phyloP scores from a whole-genome alignment of 2,113 vertebrate genomes.

The Microtus pennsylvanicus region DNA sequence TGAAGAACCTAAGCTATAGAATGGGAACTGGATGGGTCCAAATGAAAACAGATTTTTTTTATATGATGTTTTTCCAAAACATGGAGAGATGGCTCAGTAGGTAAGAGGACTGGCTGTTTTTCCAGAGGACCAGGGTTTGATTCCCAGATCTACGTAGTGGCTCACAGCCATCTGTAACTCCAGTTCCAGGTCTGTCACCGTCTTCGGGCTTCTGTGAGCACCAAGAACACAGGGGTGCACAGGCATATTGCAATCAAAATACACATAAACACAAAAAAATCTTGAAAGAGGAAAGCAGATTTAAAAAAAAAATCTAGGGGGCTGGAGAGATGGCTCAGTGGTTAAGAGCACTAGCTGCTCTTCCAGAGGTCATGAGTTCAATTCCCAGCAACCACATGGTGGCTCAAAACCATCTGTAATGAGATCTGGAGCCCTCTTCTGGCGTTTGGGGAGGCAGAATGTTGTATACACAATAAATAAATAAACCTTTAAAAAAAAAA shows the following conservation, averaged over 20 bases:
- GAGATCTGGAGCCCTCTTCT: too few relatives aligned
- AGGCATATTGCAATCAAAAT: neutral
- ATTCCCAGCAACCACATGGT: too few relatives aligned
- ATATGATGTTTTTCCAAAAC: neutral
- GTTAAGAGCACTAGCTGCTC: too few relatives aligned
- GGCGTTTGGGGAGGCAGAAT: too few relatives aligned
- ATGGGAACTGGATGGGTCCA: neutral
- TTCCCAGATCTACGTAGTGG: neutral
- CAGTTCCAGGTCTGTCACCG: neutral
- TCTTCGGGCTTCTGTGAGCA: neutral
- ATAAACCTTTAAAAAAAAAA: too few relatives aligned
- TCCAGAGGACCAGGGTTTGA: neutral
- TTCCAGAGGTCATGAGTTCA: too few relatives aligned
- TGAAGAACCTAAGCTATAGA: neutral
- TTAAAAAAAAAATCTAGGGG: too few relatives aligned
- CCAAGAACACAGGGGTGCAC: neutral
- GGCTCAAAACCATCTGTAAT: too few relatives aligned
- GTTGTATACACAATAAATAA: too few relatives aligned
- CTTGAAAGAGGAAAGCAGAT: neutral
- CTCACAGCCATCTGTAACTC: neutral
- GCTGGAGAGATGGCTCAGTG: too few relatives aligned
- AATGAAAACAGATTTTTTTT: neutral
- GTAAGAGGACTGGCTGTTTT: neutral
- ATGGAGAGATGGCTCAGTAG: neutral
- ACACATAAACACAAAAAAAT: neutral